phyloP scores from a whole-genome alignment of 1,140 invertebrate species.

The Popillia japonica region DNA sequence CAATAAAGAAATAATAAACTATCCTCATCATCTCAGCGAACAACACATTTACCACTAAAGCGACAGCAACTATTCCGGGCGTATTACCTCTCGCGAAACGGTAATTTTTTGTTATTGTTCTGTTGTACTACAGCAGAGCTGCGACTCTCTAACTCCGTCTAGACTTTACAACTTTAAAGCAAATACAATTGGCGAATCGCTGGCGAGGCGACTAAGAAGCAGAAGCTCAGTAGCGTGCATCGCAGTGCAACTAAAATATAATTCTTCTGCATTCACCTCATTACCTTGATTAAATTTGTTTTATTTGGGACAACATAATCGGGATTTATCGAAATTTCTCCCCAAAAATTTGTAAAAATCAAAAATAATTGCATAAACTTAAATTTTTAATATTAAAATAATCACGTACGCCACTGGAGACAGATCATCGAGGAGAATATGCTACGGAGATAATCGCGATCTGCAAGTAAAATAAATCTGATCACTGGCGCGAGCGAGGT shows the following conservation, averaged over 20 bases:
- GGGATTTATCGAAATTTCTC: no score
- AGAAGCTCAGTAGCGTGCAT: no score
- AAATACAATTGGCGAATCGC: conserved; percentile 2
- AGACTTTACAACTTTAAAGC: background rate
- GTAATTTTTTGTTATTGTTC: background rate
- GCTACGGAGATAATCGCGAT: background rate
- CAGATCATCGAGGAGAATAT: background rate
- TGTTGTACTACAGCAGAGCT: background rate
- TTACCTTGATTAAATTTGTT: no score
- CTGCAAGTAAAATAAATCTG: conserved; percentile 18
- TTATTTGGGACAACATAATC: no score
- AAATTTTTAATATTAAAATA: no score
- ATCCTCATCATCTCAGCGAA: background rate
- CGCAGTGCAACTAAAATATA: no score
- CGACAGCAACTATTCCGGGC: background rate
- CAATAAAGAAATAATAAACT: background rate
- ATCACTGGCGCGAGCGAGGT: background rate
- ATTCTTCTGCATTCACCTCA: no score
- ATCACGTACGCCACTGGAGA: background rate
- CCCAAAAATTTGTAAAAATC: no score
- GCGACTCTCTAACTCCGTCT: background rate
- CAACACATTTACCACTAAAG: background rate
- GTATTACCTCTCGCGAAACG: background rate
- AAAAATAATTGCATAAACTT: no score
- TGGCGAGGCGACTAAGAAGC: no score